Base-by-base conservation (phyloP, 2,113 vertebrate genomes). In the Cynoglossus semilaevis region DNA sequence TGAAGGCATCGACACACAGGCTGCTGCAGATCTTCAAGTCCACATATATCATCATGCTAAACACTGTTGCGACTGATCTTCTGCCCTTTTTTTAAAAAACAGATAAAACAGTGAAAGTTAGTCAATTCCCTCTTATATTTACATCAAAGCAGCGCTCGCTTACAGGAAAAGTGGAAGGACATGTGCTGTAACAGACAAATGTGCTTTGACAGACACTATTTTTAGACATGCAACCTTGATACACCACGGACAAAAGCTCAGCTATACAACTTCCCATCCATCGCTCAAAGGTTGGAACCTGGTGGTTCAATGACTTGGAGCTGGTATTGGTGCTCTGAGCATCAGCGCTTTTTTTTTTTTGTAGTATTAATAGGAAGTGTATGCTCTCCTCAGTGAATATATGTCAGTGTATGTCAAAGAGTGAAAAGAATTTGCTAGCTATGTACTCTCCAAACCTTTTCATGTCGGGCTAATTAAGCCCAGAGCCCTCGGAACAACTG, bases 221-320 rank as follows among this genome's bases (percentile, higher is more conserved):
- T 89, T 83, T 86, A 89, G 82, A 45, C 19, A 44, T 41, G 64
- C 69, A 83, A 86, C 82, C 85, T 82, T 71, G 72, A 72, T 77
- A 80, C 75, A 72, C 78, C 74, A 62, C 40, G 51, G 58, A n/a
- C 53, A 58, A 72, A 76, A 77, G 65, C 83, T 84, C 72, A 65
- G 71, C 79, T 64, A 79, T 67, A 69, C 78, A 82, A 81, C 76
- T 58, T 35, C 43, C 49, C 70, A 38, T 58, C 82, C 77, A 88
- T 87, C n/a, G n/a, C n/a, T 90, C 71, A 89, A 78, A 84, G 70
- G 70, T 70, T 76, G 63, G 57, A 80, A 41, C 65, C 54, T 64
- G 58, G 71, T 43, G 70, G 76, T 78, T 62, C 45, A 68, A 64
- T 70, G 41, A 66, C 42, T 38, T 58, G 69, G 58, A 70, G 75